Evolutionary conservation across 2,113 vertebrate genomes (phyloP).

Genomic region (Variabilichromis moorii): DNA sequence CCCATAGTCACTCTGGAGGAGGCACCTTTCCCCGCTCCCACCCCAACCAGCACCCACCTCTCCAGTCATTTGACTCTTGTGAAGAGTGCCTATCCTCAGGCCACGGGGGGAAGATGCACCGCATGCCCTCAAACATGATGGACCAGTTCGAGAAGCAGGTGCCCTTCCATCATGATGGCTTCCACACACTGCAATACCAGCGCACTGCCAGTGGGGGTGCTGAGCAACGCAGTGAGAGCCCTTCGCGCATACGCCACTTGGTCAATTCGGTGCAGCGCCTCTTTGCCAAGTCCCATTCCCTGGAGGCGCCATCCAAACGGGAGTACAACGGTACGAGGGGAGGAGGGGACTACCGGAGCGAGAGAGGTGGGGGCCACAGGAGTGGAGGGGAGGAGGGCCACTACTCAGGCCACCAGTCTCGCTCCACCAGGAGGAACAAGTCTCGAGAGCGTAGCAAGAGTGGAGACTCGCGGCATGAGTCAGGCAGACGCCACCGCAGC

Average conservation of each 20-base stretch:
- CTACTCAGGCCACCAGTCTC: slow-evolving; percentile 78
- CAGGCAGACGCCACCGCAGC: slow-evolving; percentile 82
- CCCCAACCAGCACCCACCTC: slow-evolving; percentile 80
- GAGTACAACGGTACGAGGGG: slow-evolving; percentile 86
- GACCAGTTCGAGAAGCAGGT: slow-evolving; percentile 98
- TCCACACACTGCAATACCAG: slow-evolving; percentile 96
- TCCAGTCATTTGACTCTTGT: slow-evolving; percentile 84
- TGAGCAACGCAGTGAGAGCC: slow-evolving; percentile 91
- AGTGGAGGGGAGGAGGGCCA: slow-evolving; percentile 78
- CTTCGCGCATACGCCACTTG: slow-evolving; percentile 94
- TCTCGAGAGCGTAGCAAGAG: slow-evolving; percentile 87
- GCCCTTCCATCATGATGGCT: slow-evolving; percentile 95
- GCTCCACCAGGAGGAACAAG: slow-evolving; percentile 81
- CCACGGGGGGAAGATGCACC: slow-evolving; percentile 83
- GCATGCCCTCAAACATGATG: slow-evolving; percentile 86
- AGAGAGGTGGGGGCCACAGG: slow-evolving; percentile 73
- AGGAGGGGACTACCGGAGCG: slow-evolving; percentile 76
- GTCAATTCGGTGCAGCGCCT: slow-evolving; percentile 98
- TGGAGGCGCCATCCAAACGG: slow-evolving; percentile 90
- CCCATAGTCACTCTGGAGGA: slow-evolving; percentile 71
- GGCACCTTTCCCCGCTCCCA: slow-evolving; percentile 96
- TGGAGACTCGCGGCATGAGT: slow-evolving; percentile 83
- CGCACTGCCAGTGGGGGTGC: slow-evolving; percentile 82
- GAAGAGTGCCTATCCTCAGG: slow-evolving; percentile 86
- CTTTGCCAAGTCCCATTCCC: slow-evolving; percentile 97